These are phyloP conservation scores for Monopis laevigella DNA, from an alignment of 2,888 invertebrate species.

Conservation along the genomic window DNA sequence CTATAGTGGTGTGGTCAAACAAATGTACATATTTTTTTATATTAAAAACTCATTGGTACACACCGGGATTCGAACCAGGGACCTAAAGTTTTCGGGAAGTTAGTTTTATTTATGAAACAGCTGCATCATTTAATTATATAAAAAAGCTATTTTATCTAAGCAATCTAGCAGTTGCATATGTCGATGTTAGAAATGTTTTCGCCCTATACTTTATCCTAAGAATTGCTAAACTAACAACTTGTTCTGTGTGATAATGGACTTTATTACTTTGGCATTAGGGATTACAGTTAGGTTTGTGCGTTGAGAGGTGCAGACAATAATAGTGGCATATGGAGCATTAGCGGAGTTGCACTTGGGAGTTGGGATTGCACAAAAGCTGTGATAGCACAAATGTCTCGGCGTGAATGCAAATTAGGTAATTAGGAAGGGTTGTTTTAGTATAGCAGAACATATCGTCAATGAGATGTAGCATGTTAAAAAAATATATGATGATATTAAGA, in stretches of 20 bases:
- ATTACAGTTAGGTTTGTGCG: not conserved
- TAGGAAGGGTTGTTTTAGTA: not conserved
- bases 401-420: constrained; percentile 5
- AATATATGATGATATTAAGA: too few relatives aligned
- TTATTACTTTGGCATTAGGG: not conserved
- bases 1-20: too few relatives aligned
- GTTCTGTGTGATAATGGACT: too few relatives aligned
- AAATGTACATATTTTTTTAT: too few relatives aligned
- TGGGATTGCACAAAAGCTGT: constrained; percentile 23
- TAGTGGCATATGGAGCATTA: constrained; percentile 61
- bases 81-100: too few relatives aligned
- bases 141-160: constrained; percentile 3
- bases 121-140: too few relatives aligned
- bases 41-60: too few relatives aligned
- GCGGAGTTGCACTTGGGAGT: constrained; percentile 53
- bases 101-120: too few relatives aligned
- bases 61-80: too few relatives aligned
- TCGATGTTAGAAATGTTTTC: constrained; percentile 3
- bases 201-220: constrained; percentile 6
- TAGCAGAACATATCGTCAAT: too few relatives aligned
- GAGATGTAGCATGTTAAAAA: too few relatives aligned
- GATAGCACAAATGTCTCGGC: constrained; percentile 1
- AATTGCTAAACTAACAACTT: too few relatives aligned
- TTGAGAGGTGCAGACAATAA: not conserved
- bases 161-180: constrained; percentile 7